Evolutionary conservation across 30 jellyfish, hydroid and myxozoan species (phyloP), one percentile per base, ranked within the genome.

Genomic region (Cassiopea andromeda): DNA sequence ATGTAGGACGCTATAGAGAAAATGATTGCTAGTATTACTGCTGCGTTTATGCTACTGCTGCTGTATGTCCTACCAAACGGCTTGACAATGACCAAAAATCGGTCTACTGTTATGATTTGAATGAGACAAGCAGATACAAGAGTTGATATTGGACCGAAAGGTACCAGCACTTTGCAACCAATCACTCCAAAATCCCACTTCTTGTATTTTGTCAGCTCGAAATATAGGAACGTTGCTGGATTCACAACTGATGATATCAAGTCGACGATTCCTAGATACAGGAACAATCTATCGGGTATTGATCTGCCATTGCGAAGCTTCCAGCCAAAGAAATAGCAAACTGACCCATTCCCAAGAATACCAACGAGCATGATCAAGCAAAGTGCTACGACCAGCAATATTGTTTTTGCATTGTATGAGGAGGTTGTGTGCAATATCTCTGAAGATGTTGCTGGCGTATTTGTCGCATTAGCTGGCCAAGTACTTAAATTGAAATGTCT

Each of bases 141-240:
- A 12, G 97, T 84, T 1, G 97, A 96, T 18, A 85, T 85, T 7
- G 97, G 93, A 47, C 96, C 97, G 18, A 96, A 59, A 7, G 97
- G 93, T 54, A 81, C 88, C 60, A 92, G 76, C 19, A 92, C 9
- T 77, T 87, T 96, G 88, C 99, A 96, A 13, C 97, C 98, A 59
- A 95, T 77, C n/a, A 80, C 75, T 7, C 99, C 98, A 44, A 91
- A 91, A 79, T 91, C 96, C 99, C 99, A 96, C 43, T 80, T 73
- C 19, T 49, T 43, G 66, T 82, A 83, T 57, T 83, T 77, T 5
- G 98, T 96, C 18, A 92, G 48, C 49, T 91, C 88, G 94, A 93
- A 80, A 71, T 96, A 91, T 1, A 90, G 54, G 67, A 46, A 96
- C 15, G 93, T 45, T 1, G 87, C 76, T 43, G 99, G 99, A 69